phyloP scores from a whole-genome alignment of 2,797 vertebrate species.

The Benthosema pterotum region DNA sequence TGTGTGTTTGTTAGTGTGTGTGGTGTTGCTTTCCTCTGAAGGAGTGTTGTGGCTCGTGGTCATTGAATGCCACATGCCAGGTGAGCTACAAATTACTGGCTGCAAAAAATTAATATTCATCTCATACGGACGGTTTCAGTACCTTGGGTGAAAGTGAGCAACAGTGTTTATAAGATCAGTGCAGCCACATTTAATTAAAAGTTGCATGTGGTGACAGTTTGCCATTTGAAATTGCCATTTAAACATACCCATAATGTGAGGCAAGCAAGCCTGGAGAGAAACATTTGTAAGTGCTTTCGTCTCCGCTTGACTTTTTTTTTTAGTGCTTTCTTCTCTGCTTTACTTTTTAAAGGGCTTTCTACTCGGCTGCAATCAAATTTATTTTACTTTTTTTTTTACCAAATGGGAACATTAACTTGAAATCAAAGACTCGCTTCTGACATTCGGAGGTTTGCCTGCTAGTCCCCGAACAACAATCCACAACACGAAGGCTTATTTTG shows the following conservation, averaged over 20 bases:
- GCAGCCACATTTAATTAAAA: slow-evolving; percentile 25
- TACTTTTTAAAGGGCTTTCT: too few relatives aligned
- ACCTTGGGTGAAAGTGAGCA: slow-evolving; percentile 37
- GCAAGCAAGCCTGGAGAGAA: neutral
- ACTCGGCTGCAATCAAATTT: too few relatives aligned
- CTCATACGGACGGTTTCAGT: slow-evolving; percentile 20
- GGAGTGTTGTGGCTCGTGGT: neutral
- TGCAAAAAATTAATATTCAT: slow-evolving; percentile 48
- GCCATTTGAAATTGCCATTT: neutral
- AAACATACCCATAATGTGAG: neutral
- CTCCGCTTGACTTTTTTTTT: too few relatives aligned
- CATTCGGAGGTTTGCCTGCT: neutral
- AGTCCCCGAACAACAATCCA: neutral
- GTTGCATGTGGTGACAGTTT: slow-evolving; percentile 11
- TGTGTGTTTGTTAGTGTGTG: neutral
- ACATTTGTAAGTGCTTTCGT: too few relatives aligned
- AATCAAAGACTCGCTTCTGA: neutral
- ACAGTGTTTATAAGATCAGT: slow-evolving; percentile 17
- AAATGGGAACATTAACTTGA: neutral
- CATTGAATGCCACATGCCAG: neutral
- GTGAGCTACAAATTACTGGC: slow-evolving; percentile 24
- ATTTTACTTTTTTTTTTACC: neutral
- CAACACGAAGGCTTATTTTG: too few relatives aligned
- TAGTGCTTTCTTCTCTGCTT: too few relatives aligned
- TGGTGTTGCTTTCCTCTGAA: neutral